Evolutionary conservation across 2,797 vertebrate species (phyloP).

Genomic region (Falco berigora): DNA sequence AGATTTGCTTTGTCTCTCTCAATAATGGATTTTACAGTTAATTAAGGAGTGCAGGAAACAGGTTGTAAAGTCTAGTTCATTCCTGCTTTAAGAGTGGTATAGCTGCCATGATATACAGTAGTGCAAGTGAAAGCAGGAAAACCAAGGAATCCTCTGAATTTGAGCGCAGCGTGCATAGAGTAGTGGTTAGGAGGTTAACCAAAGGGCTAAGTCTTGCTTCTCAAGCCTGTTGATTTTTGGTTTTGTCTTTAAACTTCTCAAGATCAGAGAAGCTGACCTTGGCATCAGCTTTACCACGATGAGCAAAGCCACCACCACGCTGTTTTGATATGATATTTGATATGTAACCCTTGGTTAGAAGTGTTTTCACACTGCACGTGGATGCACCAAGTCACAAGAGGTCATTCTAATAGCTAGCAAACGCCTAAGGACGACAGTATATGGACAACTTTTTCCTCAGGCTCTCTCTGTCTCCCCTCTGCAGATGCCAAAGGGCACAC

Average conservation of each 20-base stretch:
- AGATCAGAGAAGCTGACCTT: neutral
- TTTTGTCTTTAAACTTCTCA: neutral
- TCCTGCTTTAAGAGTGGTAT: neutral
- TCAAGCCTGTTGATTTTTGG: neutral
- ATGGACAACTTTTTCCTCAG: neutral
- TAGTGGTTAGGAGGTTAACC: neutral
- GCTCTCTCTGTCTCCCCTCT: neutral
- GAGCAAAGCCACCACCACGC: neutral
- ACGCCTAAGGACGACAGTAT: neutral
- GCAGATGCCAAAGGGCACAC: neutral
- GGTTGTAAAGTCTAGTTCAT: slow-evolving; percentile 22
- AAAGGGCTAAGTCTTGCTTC: neutral
- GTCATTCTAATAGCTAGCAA: neutral
- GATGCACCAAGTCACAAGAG: neutral
- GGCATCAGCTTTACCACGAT: neutral
- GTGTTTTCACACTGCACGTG: neutral
- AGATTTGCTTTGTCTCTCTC: slow-evolving; percentile 44
- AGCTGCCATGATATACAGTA: neutral
- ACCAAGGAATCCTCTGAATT: neutral
- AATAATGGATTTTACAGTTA: slow-evolving; percentile 45
- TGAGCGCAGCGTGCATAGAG: neutral
- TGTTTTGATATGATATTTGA: neutral
- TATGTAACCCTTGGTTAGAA: neutral
- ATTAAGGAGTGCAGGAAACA: slow-evolving; percentile 33
- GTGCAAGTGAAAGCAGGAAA: neutral